Conservation (phyloP, 2,888 invertebrate species). For the Calameuta idolon region DNA sequence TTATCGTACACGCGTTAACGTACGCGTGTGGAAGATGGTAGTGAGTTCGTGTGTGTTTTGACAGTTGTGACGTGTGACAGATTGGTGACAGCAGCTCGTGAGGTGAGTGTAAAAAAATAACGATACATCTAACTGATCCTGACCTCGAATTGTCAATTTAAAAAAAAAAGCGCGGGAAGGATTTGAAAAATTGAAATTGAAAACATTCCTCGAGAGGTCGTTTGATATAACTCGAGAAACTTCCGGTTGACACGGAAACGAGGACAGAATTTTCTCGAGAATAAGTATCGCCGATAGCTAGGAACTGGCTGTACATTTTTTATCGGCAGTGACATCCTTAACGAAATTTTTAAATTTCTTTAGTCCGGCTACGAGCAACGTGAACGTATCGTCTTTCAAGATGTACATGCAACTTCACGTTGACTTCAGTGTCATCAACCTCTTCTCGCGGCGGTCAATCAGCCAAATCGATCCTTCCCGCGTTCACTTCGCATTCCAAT, state of each 20-base stretch:
- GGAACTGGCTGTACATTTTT: not conserved
- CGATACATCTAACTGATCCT: not conserved
- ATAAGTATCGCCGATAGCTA: not conserved
- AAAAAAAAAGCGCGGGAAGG: not conserved
- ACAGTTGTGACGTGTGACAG: slow-evolving; percentile 46
- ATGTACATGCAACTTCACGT: not conserved
- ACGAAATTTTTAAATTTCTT: not conserved
- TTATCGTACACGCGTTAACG: slow-evolving; percentile 3
- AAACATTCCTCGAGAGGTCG: not conserved
- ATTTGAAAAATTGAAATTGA: not conserved
- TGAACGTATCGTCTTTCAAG: not conserved
- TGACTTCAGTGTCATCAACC: slow-evolving; percentile 3
- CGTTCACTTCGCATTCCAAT: not conserved
- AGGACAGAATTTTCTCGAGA: not conserved
- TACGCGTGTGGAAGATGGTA: slow-evolving; percentile 47
- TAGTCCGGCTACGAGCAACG: not conserved
- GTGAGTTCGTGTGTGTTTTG: slow-evolving; percentile 57
- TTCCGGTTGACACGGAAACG: not conserved
- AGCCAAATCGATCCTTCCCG: not conserved
- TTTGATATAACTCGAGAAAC: not conserved
- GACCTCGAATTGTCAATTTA: not conserved
- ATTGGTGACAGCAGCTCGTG: slow-evolving; percentile 17
- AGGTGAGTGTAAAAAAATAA: slow-evolving; percentile 26
- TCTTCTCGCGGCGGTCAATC: not conserved
- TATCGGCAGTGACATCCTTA: not conserved